phyloP scores from a whole-genome alignment of 1,140 invertebrate genomes.

The Trialeurodes vaporariorum region DNA sequence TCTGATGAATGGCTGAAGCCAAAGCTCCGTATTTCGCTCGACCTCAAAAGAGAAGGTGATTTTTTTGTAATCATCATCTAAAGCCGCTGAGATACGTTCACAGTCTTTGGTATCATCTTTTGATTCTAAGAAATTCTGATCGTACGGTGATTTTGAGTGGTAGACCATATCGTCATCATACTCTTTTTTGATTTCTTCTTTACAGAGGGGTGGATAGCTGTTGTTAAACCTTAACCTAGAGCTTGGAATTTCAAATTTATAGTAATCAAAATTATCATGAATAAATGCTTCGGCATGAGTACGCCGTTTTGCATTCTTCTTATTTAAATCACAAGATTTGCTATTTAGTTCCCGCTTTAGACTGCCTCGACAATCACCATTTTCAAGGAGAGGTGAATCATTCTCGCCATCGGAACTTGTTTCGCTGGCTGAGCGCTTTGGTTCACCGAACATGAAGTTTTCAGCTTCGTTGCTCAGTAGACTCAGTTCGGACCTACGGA shows the following conservation, averaged over 20 bases:
- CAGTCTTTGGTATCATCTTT: neutral
- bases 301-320: conserved; percentile 29
- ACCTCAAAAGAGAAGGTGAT: neutral
- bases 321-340: neutral
- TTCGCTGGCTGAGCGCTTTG: conserved; percentile 39
- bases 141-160: neutral
- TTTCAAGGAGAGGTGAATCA: conserved; percentile 31
- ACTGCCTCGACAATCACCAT: conserved; percentile 29
- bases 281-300: conserved; percentile 46
- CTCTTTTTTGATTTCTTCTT: neutral
- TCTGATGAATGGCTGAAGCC: neutral
- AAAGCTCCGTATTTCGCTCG: neutral
- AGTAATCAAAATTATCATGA: conserved; percentile 46
- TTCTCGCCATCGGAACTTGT: conserved; percentile 31
- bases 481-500: conserved; percentile 52
- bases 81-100: neutral
- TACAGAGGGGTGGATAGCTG: neutral
- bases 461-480: conserved; percentile 67
- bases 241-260: conserved; percentile 46
- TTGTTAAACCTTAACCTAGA: conserved; percentile 40
- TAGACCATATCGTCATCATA: neutral
- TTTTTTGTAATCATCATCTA: neutral
- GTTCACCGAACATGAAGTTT: conserved; percentile 63
- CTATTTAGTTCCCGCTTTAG: conserved; percentile 3
- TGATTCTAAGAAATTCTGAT: neutral